Percentiles rank a stretch among this genome's conserved stretches.
Evolutionary conservation across 2,888 invertebrate species (phyloP).

Genomic region (Leptarthrus brevirostris): DNA sequence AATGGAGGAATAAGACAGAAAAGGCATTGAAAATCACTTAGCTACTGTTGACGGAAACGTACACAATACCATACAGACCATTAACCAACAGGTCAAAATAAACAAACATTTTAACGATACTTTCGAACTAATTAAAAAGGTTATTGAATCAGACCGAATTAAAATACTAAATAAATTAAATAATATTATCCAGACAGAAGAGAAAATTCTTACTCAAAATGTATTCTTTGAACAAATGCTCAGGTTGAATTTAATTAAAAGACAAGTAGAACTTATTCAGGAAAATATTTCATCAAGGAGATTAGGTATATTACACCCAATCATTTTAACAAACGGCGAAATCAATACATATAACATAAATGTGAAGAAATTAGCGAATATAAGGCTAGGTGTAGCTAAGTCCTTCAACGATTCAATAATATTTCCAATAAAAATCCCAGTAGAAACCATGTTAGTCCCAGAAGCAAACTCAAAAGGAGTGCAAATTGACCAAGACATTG

Average conservation of each 20-base stretch:
- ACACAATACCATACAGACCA: not conserved
- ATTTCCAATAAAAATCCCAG: not conserved
- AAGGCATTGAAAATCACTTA: not conserved
- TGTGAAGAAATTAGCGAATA: not conserved
- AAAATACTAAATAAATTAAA: not conserved
- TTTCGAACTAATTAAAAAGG: not conserved
- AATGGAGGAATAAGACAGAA: not conserved
- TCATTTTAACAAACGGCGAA: not conserved
- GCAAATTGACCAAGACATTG: not conserved
- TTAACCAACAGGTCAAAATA: not conserved
- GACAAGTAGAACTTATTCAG: not conserved
- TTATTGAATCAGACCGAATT: not conserved
- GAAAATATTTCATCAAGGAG: not conserved
- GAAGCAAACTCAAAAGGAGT: not conserved
- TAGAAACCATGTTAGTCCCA: not conserved
- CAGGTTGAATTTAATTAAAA: not conserved
- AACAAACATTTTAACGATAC: not conserved
- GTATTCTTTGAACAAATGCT: not conserved
- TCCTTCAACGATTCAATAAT: not conserved
- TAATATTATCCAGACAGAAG: not conserved
- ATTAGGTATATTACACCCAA: slow-evolving; percentile 9
- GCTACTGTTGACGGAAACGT: not conserved
- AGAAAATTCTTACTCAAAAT: not conserved
- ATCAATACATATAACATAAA: not conserved
- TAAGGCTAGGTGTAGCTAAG: not conserved